Conservation (phyloP, 2,113 vertebrate genomes). For the Lycocorax pyrrhopterus region DNA sequence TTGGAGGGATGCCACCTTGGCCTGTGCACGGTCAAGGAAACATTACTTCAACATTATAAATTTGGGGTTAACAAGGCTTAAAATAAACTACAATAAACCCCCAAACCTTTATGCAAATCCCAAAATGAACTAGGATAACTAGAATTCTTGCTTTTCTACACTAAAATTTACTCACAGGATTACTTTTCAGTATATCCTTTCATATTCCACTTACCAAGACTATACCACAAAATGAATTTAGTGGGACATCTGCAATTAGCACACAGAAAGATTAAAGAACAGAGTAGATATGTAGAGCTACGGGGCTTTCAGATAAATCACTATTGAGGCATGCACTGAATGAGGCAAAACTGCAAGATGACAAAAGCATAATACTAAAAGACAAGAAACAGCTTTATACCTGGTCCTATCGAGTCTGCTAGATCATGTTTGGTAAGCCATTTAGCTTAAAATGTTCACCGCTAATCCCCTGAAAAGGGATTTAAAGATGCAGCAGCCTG, state of each 20-base stretch:
- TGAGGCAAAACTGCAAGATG: neutral
- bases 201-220: neutral
- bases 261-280: neutral
- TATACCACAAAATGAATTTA: neutral
- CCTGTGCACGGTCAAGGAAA: constrained; percentile 36
- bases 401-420: neutral
- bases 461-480: neutral
- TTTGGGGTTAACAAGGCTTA: neutral
- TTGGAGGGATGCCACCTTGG: constrained; percentile 67
- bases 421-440: neutral
- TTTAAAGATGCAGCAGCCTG: neutral
- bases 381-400: neutral
- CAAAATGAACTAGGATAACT: neutral
- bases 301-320: neutral
- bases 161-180: neutral
- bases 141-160: neutral
- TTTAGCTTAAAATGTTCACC: neutral
- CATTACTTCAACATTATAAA: neutral
- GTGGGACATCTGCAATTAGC: neutral
- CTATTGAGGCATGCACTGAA: neutral
- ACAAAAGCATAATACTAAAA: neutral
- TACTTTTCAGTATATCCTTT: neutral
- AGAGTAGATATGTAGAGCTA: neutral
- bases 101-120: neutral
- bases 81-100: neutral